Percentiles rank a stretch among this genome's conserved stretches.
Evolutionary conservation across 30 jellyfish, hydroid and myxozoan species (phyloP).

Genomic region (Phacellophora camtschatica): DNA sequence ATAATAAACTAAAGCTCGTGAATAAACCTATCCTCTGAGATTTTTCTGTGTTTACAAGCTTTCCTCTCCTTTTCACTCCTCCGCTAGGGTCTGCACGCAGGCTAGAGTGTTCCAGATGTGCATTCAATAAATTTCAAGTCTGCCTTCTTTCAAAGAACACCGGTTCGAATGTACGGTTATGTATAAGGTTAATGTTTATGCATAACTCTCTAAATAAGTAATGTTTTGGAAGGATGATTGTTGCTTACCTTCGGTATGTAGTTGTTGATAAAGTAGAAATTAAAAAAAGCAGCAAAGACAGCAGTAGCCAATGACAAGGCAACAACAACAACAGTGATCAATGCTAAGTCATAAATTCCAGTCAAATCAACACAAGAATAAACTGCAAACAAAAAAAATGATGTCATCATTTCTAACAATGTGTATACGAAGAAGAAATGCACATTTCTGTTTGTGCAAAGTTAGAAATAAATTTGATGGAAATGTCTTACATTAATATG

Average conservation of each 20-base stretch:
- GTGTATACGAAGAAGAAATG: too few relatives aligned
- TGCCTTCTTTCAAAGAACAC: too few relatives aligned
- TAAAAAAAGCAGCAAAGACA: conserved; percentile 31
- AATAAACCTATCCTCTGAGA: too few relatives aligned
- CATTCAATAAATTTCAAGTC: too few relatives aligned
- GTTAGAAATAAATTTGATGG: neutral
- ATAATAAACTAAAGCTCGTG: too few relatives aligned
- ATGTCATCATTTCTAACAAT: too few relatives aligned
- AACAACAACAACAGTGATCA: conserved; percentile 27
- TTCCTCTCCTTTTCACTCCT: too few relatives aligned
- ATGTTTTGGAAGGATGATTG: neutral
- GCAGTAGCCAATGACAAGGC: conserved; percentile 22
- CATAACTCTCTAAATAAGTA: neutral
- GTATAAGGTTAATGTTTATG: neutral
- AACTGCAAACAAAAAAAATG: conserved; percentile 1
- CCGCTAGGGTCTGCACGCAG: too few relatives aligned
- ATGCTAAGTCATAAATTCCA: conserved; percentile 26
- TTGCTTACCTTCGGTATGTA: conserved; percentile 25
- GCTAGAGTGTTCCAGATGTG: too few relatives aligned
- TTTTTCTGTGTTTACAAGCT: too few relatives aligned
- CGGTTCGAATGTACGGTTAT: too few relatives aligned
- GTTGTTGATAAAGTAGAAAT: conserved; percentile 19
- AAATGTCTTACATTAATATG: too few relatives aligned
- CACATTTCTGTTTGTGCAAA: neutral
- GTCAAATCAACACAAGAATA: conserved; percentile 34